These are phyloP conservation scores for Myanophis thanlyinensis DNA, from an alignment of 2,113 vertebrate genomes.

Conservation along the genomic window DNA sequence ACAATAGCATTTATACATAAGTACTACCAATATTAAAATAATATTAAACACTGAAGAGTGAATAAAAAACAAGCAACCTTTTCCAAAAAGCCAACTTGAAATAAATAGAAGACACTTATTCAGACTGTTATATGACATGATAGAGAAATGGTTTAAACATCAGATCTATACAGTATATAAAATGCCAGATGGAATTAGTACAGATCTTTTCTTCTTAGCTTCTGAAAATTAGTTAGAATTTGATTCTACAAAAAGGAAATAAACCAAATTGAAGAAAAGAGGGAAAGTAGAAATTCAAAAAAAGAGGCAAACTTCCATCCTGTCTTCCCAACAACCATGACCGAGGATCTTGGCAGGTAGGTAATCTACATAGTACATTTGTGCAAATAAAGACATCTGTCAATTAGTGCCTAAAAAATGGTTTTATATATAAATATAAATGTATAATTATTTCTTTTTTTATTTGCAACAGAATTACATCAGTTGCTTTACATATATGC, in stretches of 20 bases:
- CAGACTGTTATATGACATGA: neutral
- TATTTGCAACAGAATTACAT: conserved; percentile 4
- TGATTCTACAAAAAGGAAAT: too few species aligned
- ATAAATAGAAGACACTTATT: neutral
- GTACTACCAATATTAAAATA: neutral
- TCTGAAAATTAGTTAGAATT: too few species aligned
- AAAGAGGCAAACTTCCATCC: neutral
- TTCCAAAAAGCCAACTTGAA: neutral
- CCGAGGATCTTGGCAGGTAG: neutral
- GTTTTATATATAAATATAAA: neutral
- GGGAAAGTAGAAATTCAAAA: neutral
- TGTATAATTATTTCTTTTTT: neutral
- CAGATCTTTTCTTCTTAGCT: too few species aligned
- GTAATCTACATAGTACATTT: neutral
- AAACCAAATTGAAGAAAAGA: too few species aligned
- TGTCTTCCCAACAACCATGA: neutral
- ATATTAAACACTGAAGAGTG: neutral
- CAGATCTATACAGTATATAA: too few species aligned
- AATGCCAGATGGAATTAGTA: too few species aligned
- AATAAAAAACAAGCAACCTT: neutral
- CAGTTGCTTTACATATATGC: neutral
- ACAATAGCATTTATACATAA: neutral
- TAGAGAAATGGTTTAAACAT: too few species aligned
- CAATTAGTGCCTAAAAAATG: neutral
- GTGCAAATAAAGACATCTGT: neutral